Evolutionary conservation across 30 jellyfish, hydroid and myxozoan species (phyloP).

Genomic region (Cassiopea andromeda): DNA sequence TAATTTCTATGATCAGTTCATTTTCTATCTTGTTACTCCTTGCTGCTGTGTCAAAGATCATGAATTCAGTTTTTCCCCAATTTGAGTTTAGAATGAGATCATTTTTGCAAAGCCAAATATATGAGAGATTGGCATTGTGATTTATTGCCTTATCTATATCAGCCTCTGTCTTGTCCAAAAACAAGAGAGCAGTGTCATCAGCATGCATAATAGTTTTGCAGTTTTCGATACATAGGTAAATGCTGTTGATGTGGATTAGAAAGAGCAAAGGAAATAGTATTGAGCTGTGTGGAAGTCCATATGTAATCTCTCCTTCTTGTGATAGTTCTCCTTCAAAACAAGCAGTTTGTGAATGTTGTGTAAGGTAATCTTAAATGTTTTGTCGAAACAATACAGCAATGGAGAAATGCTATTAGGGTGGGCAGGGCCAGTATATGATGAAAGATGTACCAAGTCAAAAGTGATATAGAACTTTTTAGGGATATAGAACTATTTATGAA

Average conservation of each 20-base stretch:
- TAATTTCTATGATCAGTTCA: constrained; percentile 10
- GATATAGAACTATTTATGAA: no score
- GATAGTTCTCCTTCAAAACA: not conserved
- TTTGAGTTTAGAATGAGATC: constrained; percentile 44
- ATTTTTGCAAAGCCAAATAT: constrained; percentile 48
- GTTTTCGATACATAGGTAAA: constrained; percentile 39
- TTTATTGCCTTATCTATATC: constrained; percentile 21
- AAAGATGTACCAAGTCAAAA: no score
- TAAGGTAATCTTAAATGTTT: not conserved
- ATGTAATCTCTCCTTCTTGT: not conserved
- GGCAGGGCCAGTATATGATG: no score
- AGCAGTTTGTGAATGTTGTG: not conserved
- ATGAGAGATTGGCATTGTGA: constrained; percentile 30
- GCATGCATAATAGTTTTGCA: constrained; percentile 50
- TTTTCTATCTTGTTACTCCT: constrained; percentile 24
- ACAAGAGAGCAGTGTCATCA: constrained; percentile 44
- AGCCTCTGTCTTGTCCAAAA: constrained; percentile 39
- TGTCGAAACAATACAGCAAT: no score
- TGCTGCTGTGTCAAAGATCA: constrained; percentile 65
- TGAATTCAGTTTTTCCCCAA: constrained; percentile 42
- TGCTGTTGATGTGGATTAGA: constrained; percentile 36
- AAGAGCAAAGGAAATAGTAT: not conserved
- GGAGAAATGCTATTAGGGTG: no score
- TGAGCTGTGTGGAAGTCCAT: constrained; percentile 1
- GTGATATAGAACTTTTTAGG: no score